Evolutionary conservation across 2,797 vertebrate genomes (phyloP).

Genomic region (Saxicola maurus): DNA sequence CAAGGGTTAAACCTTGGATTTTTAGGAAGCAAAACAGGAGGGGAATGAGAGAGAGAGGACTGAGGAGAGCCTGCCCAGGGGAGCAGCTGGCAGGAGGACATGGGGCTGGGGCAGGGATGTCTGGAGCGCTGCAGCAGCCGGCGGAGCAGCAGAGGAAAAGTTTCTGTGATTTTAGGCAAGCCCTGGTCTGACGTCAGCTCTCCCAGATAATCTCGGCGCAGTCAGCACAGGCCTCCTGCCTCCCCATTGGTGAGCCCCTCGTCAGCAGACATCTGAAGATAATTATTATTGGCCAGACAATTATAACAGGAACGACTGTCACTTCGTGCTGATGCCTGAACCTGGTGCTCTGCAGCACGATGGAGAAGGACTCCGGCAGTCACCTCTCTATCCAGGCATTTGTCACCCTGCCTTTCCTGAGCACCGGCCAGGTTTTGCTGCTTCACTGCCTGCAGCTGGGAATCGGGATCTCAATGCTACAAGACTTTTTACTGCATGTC

Average conservation of each 20-base stretch:
- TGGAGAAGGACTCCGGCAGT: not conserved
- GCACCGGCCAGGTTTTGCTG: not conserved
- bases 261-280: conserved; percentile 98
- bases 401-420: not conserved
- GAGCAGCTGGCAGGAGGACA: not conserved
- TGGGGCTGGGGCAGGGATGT: not conserved
- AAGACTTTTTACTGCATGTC: not conserved
- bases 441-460: not conserved
- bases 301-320: conserved; percentile 72
- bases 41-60: not conserved
- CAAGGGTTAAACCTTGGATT: not conserved
- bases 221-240: conserved; percentile 80
- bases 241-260: conserved; percentile 80
- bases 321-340: conserved; percentile 42
- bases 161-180: conserved; percentile 70
- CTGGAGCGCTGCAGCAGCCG: not conserved
- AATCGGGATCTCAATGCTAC: not conserved
- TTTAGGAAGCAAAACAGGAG: not conserved
- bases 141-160: conserved; percentile 13
- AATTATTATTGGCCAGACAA: conserved; percentile 80
- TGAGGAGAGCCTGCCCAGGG: not conserved
- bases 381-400: not conserved
- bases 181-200: conserved; percentile 67
- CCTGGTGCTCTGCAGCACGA: conserved; percentile 43
- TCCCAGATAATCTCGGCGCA: conserved; percentile 65